Evolutionary conservation across 92 coral and sea anemone species (phyloP).

Genomic region (Palythoa caribaeorum): DNA sequence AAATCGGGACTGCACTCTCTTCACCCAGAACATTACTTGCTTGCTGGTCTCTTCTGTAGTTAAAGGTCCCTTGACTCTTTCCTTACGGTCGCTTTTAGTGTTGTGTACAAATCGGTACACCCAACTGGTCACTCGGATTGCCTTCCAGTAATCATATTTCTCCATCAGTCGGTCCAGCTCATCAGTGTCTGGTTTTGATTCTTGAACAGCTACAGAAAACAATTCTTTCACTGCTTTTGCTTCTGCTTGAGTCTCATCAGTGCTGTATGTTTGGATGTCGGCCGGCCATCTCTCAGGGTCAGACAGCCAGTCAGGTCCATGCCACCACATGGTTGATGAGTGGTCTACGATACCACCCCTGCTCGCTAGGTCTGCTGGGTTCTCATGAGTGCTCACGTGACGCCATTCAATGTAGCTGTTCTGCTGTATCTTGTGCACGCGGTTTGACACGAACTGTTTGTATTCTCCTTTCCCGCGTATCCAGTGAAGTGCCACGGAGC

Average conservation of each 20-base stretch:
- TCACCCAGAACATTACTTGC: conserved; percentile 39
- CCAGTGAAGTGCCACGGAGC: conserved; percentile 75
- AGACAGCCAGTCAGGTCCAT: conserved; percentile 75
- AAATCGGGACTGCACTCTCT: conserved; percentile 24
- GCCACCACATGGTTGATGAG: conserved; percentile 67
- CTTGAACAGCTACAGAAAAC: conserved; percentile 71
- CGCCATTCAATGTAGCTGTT: conserved; percentile 8
- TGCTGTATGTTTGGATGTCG: conserved; percentile 58
- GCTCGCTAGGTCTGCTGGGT: conserved; percentile 77
- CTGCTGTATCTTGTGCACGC: conserved; percentile 64
- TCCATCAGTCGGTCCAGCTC: not conserved
- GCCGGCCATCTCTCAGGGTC: conserved; percentile 69
- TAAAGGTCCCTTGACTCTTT: conserved; percentile 39
- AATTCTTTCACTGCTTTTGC: conserved; percentile 65
- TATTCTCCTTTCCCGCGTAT: conserved; percentile 57
- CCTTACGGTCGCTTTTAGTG: not conserved
- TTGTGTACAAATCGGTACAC: conserved; percentile 18
- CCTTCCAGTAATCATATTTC: conserved; percentile 19
- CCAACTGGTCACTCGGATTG: conserved; percentile 19
- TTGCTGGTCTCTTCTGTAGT: conserved; percentile 49
- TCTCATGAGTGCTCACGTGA: conserved; percentile 31
- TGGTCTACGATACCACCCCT: conserved; percentile 62
- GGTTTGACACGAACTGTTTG: conserved; percentile 45
- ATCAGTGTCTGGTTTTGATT: not conserved
- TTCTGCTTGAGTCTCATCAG: conserved; percentile 68